These are phyloP conservation scores for Ambastaia sidthimunki DNA, from an alignment of 2,797 vertebrate genomes.

Conservation along the genomic window DNA sequence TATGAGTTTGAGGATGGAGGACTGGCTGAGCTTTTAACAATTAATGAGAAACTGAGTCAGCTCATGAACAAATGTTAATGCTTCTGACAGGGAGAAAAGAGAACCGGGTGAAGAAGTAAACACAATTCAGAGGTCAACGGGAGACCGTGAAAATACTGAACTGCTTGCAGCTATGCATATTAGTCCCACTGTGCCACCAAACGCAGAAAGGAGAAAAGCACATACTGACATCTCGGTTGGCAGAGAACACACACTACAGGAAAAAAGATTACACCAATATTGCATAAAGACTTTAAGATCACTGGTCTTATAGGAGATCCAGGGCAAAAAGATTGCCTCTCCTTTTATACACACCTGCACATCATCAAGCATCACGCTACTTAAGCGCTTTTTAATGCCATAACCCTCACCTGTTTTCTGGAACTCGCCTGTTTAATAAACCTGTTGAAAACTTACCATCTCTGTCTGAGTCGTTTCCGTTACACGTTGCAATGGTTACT, in stretches of 20 bases:
- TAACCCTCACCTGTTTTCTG: too few species aligned
- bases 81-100: not conserved
- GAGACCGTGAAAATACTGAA: not conserved
- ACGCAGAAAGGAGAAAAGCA: too few species aligned
- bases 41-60: not conserved
- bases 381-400: too few species aligned
- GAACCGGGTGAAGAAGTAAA: not conserved
- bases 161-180: not conserved
- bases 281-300: not conserved
- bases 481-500: conserved; percentile 27
- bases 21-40: not conserved
- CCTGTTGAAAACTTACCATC: too few species aligned
- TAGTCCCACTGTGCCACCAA: not conserved
- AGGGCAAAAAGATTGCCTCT: not conserved
- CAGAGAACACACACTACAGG: too few species aligned
- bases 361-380: too few species aligned
- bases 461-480: too few species aligned
- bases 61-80: not conserved
- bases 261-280: too few species aligned
- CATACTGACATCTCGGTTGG: too few species aligned
- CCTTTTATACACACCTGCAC: too few species aligned
- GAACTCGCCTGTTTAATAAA: too few species aligned
- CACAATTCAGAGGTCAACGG: not conserved
- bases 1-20: not conserved
- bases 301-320: not conserved